Evolutionary conservation across 2,797 vertebrate genomes (phyloP).

Genomic region (Channa striata): DNA sequence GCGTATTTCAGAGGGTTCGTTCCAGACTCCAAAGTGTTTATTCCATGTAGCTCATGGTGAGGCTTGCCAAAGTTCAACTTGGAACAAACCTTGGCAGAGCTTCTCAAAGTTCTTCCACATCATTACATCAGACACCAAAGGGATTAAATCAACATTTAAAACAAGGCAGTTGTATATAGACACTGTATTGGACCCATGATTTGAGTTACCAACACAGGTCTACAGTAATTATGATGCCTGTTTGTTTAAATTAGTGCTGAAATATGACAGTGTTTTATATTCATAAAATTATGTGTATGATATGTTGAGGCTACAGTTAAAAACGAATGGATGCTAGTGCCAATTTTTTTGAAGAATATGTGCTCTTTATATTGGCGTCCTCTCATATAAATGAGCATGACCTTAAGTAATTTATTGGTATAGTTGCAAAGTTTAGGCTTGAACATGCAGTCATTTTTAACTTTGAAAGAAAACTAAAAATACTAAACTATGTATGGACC

Average conservation of each 20-base stretch:
- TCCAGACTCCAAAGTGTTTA: not conserved
- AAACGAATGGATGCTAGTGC: not conserved
- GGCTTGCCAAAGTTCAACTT: constrained; percentile 1
- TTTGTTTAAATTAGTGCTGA: constrained; percentile 4
- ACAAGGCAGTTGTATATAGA: too few relatives aligned
- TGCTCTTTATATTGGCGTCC: not conserved
- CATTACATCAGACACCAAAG: constrained; percentile 21
- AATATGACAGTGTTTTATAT: not conserved
- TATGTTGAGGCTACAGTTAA: too few relatives aligned
- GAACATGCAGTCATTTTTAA: not conserved
- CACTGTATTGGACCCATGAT: too few relatives aligned
- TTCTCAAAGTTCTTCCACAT: constrained; percentile 17
- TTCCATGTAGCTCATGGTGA: not conserved
- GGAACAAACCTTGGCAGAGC: constrained; percentile 9
- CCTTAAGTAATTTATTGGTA: not conserved
- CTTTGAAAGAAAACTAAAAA: not conserved
- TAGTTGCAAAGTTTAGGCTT: not conserved
- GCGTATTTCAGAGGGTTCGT: constrained; percentile 1
- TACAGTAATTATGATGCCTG: not conserved
- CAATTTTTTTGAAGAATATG: constrained; percentile 3
- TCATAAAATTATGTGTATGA: too few relatives aligned
- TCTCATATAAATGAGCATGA: not conserved
- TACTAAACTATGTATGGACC: too few relatives aligned
- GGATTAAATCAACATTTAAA: too few relatives aligned
- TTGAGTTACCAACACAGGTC: not conserved